These are phyloP conservation scores for Harpalus rubripes DNA, from an alignment of 2,888 invertebrate species.

Conservation along the genomic window DNA sequence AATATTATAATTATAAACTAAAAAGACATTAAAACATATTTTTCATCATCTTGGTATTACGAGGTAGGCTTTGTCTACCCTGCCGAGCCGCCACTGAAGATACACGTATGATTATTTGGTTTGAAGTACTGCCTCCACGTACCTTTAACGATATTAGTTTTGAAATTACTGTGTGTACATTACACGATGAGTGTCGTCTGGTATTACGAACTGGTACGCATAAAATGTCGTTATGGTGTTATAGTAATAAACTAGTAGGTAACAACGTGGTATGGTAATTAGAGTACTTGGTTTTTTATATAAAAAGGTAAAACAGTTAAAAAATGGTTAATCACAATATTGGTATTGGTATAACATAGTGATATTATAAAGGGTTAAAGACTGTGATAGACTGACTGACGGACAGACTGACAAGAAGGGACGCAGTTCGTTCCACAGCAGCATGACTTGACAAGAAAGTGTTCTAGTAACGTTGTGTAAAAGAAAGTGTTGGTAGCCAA, in stretches of 20 bases:
- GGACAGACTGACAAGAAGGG: constrained; percentile 54
- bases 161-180: constrained; percentile 29
- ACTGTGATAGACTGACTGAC: constrained; percentile 58
- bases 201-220: constrained; percentile 39
- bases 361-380: constrained; percentile 37
- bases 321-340: constrained; percentile 30
- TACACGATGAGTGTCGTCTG: constrained; percentile 25
- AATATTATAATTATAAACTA: no score
- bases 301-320: constrained; percentile 37
- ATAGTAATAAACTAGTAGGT: constrained; percentile 11
- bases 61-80: no score
- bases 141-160: constrained; percentile 31
- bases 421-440: constrained; percentile 52
- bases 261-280: constrained; percentile 27
- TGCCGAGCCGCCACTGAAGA: neutral
- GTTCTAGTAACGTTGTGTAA: constrained; percentile 66
- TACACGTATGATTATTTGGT: constrained; percentile 29
- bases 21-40: no score
- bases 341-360: constrained; percentile 36
- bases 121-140: constrained; percentile 20
- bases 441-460: constrained; percentile 63
- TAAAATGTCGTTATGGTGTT: constrained; percentile 26
- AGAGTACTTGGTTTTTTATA: constrained; percentile 25
- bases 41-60: no score
- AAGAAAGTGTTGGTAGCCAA: constrained; percentile 66